Percentiles rank a stretch among this genome's conserved stretches.
These are phyloP conservation scores for Tetranychus piercei DNA, from an alignment of 2,888 invertebrate species.

Conservation along the genomic window DNA sequence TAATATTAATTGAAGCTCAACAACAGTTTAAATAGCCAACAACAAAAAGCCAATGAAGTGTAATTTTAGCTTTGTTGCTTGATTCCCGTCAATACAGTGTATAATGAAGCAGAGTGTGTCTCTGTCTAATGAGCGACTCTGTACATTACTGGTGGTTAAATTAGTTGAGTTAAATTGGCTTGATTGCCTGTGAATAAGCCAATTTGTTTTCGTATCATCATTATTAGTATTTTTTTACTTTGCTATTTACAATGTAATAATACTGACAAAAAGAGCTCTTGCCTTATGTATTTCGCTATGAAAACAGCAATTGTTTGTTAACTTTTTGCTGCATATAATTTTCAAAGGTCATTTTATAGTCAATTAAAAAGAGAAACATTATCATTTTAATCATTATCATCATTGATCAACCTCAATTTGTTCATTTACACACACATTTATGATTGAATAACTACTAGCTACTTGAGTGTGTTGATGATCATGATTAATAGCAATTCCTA, in stretches of 20 bases:
- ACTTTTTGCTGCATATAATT: too few species aligned
- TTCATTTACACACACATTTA: not conserved
- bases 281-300: too few species aligned
- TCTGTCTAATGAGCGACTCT: too few species aligned
- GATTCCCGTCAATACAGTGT: too few species aligned
- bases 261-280: not conserved
- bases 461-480: not conserved
- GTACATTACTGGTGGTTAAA: not conserved
- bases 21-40: not conserved
- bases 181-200: conserved; percentile 11
- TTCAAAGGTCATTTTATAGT: too few species aligned
- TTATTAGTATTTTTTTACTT: not conserved
- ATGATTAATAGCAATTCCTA: not conserved
- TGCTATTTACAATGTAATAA: not conserved
- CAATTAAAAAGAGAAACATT: too few species aligned
- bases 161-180: conserved; percentile 7
- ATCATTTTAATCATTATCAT: too few species aligned
- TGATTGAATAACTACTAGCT: not conserved
- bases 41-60: not conserved
- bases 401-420: not conserved
- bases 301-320: too few species aligned
- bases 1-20: not conserved
- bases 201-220: not conserved
- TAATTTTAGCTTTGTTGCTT: not conserved
- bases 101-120: too few species aligned